These are phyloP conservation scores for Amphiduros pacificus DNA, from an alignment of 2,888 invertebrate genomes.

Conservation along the genomic window DNA sequence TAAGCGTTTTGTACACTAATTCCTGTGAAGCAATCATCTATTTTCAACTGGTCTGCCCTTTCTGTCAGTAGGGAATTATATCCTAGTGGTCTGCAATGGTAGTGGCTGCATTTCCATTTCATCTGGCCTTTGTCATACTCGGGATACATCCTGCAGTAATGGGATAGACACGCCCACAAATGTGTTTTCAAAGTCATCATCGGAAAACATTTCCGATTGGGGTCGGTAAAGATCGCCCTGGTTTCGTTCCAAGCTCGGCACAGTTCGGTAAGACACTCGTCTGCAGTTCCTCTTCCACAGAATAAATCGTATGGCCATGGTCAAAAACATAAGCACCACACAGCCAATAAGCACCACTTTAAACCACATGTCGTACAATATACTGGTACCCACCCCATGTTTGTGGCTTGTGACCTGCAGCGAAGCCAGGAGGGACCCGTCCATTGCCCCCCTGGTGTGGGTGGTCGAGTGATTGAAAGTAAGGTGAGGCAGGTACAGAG, in stretches of 20 bases:
- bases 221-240: no score
- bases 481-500: no score
- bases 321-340: background rate
- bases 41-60: no score
- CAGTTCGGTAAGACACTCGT: background rate
- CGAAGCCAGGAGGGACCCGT: background rate
- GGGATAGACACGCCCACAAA: slow-evolving; percentile 33
- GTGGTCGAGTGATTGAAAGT: no score
- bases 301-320: background rate
- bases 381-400: background rate
- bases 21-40: no score
- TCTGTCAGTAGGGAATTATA: no score
- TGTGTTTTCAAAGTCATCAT: slow-evolving; percentile 31
- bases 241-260: no score
- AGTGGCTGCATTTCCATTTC: no score
- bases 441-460: background rate
- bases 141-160: slow-evolving; percentile 28
- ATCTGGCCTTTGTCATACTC: no score
- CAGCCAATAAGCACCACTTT: background rate
- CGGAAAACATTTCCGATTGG: no score
- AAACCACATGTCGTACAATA: slow-evolving; percentile 1
- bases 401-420: background rate
- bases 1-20: no score
- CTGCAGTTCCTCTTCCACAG: slow-evolving; percentile 1
- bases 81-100: no score